Conservation (phyloP, 2,113 vertebrate species). For the Pyxicephalus adspersus region DNA sequence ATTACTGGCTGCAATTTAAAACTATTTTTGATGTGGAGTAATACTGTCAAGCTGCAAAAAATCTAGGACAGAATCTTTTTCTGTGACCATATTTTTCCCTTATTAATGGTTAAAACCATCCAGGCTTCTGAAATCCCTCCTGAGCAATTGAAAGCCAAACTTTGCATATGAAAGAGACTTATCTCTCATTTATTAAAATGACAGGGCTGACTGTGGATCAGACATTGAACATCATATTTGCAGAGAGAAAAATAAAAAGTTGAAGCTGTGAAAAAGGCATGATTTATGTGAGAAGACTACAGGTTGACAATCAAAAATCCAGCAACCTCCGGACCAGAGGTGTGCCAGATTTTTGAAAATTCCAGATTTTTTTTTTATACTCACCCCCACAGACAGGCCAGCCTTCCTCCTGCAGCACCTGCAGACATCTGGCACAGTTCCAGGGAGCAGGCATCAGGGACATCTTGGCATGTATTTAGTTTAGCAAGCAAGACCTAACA, state of each 20-base stretch:
- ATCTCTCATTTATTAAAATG: slow-evolving; percentile 46
- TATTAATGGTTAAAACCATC: slow-evolving; percentile 52
- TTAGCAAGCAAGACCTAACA: too few species aligned
- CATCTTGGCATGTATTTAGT: too few species aligned
- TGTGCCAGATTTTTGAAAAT: too few species aligned
- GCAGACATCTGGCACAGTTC: too few species aligned
- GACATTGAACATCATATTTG: background rate
- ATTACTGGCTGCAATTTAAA: slow-evolving; percentile 35
- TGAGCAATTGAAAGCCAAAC: slow-evolving; percentile 26
- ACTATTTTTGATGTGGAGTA: slow-evolving; percentile 11
- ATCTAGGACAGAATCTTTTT: slow-evolving; percentile 46
- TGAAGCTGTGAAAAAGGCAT: slow-evolving; percentile 18
- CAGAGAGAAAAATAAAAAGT: slow-evolving; percentile 27
- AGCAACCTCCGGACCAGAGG: too few species aligned
- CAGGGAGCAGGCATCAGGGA: too few species aligned
- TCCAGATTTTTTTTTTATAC: too few species aligned
- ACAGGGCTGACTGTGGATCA: slow-evolving; percentile 38
- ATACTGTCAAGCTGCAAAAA: slow-evolving; percentile 36
- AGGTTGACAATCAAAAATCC: too few species aligned
- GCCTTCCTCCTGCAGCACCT: too few species aligned
- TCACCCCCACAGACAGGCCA: too few species aligned
- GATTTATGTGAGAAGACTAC: background rate
- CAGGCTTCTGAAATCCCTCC: slow-evolving; percentile 49
- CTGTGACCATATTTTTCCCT: slow-evolving; percentile 50
- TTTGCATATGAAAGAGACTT: slow-evolving; percentile 53